These are phyloP conservation scores for Tilapia sparmanii DNA, from an alignment of 2,113 vertebrate genomes.

Conservation along the genomic window DNA sequence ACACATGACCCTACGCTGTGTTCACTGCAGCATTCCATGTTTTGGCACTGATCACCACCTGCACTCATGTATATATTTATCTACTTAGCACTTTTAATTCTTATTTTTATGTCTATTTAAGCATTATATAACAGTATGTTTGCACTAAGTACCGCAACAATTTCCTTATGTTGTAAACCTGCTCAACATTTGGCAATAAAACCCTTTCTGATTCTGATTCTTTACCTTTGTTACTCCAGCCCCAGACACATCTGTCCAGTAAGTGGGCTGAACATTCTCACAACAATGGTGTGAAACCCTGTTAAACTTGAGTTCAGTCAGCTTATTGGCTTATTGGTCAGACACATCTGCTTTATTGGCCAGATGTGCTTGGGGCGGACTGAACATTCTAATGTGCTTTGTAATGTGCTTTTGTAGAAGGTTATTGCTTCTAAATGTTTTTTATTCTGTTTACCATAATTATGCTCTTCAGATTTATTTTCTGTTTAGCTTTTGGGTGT, in stretches of 20 bases:
- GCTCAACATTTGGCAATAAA: too few species aligned
- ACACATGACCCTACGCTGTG: too few species aligned
- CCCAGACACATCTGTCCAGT: background rate
- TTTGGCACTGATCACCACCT: too few species aligned
- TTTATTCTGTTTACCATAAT: background rate
- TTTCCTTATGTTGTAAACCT: too few species aligned
- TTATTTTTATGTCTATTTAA: too few species aligned
- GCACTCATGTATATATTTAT: too few species aligned
- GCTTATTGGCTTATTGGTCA: background rate
- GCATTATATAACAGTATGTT: too few species aligned
- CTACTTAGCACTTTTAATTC: too few species aligned
- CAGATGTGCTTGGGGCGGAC: background rate
- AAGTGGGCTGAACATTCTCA: background rate
- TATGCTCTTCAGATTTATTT: background rate
- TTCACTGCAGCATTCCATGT: too few species aligned
- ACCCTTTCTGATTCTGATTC: too few species aligned
- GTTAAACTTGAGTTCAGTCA: background rate
- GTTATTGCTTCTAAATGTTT: conserved; percentile 45
- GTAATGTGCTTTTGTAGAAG: too few species aligned
- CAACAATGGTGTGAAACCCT: background rate
- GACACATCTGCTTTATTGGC: background rate
- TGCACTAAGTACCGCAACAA: too few species aligned
- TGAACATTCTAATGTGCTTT: background rate
- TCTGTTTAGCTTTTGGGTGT: conserved; percentile 70
- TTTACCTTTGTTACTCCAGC: background rate